These are phyloP conservation scores for Selene dorsalis DNA, from an alignment of 2,797 vertebrate genomes.

Conservation along the genomic window DNA sequence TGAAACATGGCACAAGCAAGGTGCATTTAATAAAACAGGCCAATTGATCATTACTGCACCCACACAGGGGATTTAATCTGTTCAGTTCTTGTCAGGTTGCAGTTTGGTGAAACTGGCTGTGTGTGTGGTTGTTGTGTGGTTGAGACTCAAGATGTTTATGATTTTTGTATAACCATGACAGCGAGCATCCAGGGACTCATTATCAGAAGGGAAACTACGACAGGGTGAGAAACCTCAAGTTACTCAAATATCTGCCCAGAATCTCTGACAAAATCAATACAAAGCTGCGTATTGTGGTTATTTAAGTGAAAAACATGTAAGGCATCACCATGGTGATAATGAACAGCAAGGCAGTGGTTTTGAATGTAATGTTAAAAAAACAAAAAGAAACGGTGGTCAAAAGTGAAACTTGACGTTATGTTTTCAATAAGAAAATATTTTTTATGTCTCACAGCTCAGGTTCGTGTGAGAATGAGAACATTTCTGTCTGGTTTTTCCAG, in stretches of 20 bases:
- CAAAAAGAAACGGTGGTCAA: not conserved
- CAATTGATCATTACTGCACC: not conserved
- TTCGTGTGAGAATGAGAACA: not conserved
- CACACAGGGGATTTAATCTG: not conserved
- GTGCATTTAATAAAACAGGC: not conserved
- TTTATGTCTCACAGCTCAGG: not conserved
- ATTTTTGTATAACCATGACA: not conserved
- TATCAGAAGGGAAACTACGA: not conserved
- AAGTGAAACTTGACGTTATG: too few species aligned
- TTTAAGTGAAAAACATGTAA: not conserved
- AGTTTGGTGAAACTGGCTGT: not conserved
- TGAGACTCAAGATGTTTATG: not conserved
- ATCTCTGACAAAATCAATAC: not conserved
- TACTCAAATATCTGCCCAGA: not conserved
- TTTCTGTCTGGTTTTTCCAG: not conserved
- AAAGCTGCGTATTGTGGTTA: not conserved
- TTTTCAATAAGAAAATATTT: not conserved
- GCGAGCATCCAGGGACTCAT: not conserved
- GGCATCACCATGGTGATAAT: not conserved
- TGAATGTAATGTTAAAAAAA: not conserved
- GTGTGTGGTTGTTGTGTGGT: not conserved
- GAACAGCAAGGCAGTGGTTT: not conserved
- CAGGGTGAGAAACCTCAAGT: not conserved
- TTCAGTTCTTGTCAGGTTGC: not conserved
- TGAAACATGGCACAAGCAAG: not conserved